Percentiles rank a stretch among this genome's conserved stretches.
Conservation (phyloP, 2,797 vertebrate genomes). For the Alca torda region DNA sequence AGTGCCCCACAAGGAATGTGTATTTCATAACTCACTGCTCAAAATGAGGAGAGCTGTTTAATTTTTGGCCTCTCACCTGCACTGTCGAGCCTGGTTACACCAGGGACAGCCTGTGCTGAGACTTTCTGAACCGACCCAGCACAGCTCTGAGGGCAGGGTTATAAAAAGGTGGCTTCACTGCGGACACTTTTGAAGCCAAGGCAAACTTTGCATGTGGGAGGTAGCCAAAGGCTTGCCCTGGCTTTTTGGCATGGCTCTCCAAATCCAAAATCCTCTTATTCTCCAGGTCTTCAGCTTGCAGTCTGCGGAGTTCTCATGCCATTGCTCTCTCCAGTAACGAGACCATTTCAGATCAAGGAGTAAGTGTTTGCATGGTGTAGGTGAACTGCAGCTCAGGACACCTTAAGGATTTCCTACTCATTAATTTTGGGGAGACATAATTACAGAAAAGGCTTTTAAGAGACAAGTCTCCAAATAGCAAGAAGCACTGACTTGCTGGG, state of each 20-base stretch:
- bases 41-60: neutral
- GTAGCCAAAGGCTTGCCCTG: neutral
- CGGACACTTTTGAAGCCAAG: neutral
- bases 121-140: neutral
- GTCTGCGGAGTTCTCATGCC: neutral
- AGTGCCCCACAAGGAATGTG: conserved; percentile 2
- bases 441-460: neutral
- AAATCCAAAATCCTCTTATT: neutral
- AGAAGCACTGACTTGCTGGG: neutral
- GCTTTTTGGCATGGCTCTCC: neutral
- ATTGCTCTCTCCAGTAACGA: neutral
- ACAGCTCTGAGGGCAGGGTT: neutral
- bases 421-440: neutral
- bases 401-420: neutral
- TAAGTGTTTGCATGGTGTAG: neutral
- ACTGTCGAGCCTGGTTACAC: neutral
- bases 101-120: neutral
- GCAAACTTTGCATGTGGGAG: neutral
- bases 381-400: neutral
- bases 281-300: neutral
- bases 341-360: neutral
- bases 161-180: neutral
- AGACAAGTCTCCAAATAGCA: neutral
- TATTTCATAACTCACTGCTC: conserved; percentile 38
- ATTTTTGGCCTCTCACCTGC: conserved; percentile 18